phyloP scores from a whole-genome alignment of 1,140 invertebrate genomes.

The Stegodyphus mimosarum region DNA sequence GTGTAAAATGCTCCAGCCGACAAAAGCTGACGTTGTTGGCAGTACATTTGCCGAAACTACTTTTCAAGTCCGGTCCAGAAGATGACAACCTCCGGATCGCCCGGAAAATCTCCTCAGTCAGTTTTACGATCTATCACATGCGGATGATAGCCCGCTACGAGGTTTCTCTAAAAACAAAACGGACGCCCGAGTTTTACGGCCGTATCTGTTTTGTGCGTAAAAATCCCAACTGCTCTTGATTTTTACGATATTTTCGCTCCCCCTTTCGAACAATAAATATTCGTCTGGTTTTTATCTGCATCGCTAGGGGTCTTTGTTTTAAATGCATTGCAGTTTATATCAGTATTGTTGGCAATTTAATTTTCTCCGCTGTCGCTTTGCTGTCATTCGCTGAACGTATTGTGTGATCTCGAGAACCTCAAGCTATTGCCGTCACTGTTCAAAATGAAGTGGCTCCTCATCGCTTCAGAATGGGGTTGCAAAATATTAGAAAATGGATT shows the following conservation, averaged over 20 bases:
- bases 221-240: conserved; percentile 27
- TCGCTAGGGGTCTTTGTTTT: conserved; percentile 29
- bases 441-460: too few species aligned
- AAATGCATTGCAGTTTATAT: conserved; percentile 25
- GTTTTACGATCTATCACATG: conserved; percentile 37
- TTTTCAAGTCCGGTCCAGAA: neutral
- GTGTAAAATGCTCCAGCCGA: too few species aligned
- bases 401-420: too few species aligned
- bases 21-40: too few species aligned
- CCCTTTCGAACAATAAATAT: conserved; percentile 16
- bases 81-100: conserved; percentile 10
- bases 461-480: too few species aligned
- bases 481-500: too few species aligned
- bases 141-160: conserved; percentile 3
- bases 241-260: conserved; percentile 23
- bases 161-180: conserved; percentile 14
- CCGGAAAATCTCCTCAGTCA: neutral
- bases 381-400: neutral
- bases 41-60: too few species aligned
- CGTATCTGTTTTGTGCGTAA: conserved; percentile 27
- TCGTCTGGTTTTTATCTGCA: conserved; percentile 33
- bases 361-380: conserved; percentile 33
- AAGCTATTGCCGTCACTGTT: too few species aligned
- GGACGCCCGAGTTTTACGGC: conserved; percentile 28
- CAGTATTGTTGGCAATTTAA: conserved; percentile 35